Percentiles rank a stretch among this genome's conserved stretches.
phyloP scores from a whole-genome alignment of 2,113 vertebrate species.

The Phoenicopterus ruber region DNA sequence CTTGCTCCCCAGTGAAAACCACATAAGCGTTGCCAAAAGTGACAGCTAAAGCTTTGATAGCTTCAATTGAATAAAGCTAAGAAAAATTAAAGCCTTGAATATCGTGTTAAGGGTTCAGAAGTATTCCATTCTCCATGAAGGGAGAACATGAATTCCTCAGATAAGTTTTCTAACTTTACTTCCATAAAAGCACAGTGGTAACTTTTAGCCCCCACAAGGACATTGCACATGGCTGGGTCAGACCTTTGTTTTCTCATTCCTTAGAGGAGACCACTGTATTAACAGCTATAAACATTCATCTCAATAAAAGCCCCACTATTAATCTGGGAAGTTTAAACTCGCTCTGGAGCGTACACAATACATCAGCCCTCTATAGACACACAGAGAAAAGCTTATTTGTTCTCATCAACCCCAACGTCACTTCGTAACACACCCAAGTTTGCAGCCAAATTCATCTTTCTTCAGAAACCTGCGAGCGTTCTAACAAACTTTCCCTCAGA shows the following conservation, averaged over 20 bases:
- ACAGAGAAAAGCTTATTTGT: not conserved
- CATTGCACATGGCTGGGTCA: not conserved
- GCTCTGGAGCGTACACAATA: not conserved
- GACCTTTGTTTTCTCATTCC: not conserved
- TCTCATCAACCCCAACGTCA: not conserved
- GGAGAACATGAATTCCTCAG: not conserved
- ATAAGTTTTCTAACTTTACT: not conserved
- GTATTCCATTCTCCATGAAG: not conserved
- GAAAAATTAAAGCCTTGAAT: not conserved
- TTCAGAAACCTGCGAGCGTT: not conserved
- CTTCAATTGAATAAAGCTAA: not conserved
- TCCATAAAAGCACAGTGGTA: not conserved
- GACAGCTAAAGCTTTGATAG: not conserved
- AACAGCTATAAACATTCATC: not conserved
- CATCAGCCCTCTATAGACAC: not conserved
- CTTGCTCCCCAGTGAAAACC: not conserved
- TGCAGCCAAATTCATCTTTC: not conserved
- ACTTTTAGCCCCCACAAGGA: not conserved
- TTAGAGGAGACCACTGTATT: not conserved
- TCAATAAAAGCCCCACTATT: not conserved
- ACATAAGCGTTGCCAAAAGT: rapidly evolving
- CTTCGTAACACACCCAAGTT: not conserved
- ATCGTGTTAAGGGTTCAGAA: not conserved
- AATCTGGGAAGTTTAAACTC: not conserved
- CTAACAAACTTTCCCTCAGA: not conserved